Base-by-base conservation (phyloP, 2,797 vertebrate genomes). In the Anguilla anguilla region DNA sequence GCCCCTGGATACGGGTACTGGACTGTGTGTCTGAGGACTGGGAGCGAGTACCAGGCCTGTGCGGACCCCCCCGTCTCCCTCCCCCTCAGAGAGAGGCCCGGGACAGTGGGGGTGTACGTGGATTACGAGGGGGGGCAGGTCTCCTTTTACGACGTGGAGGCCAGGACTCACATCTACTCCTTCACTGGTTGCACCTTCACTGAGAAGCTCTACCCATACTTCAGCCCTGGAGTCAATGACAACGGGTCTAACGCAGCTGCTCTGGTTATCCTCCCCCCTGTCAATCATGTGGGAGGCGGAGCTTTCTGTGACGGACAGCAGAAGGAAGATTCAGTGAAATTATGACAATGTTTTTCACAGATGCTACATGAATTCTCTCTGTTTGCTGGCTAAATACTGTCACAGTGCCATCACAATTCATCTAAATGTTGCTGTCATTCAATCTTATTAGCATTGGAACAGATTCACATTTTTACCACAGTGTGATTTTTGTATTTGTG, bases 1-100 rank as follows among this genome's bases (percentile, higher is more conserved):
- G 92, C 93, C 86, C 96, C 95, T 0, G 91, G 94, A 49, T 92
- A 95, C 0, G 95, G 95, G 0, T 95, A 93, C 10, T 96, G 95
- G 95, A 59, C 93, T 0, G 43, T 96, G 3, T 96, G 95, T 87
- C 25, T 96, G 89, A 93, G 96, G 89, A 90, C 82, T 15, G 93
- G 91, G 84, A 83, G 59, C 3, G 93, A 96, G 86, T 96, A 94
- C 92, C 88, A 94, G 46, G 95, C 95, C 4, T 96, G 95, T 86
- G 91, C 93, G 0, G 85, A 55, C 43, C 88, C 94, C 86, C 93
- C 96, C 0, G 83, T 92, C 86, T 88, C 93, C 57, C 92, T 96
- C 64, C 46, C 67, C 28, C 82, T 95, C 9, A 6, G 67, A 22
- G 88, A 88, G 85, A 92, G 86, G 86, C 95, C 91, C 0, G 90